A percentile compares a stretch with the other conserved stretches of the same genome.
These are phyloP conservation scores for Coturnix japonica DNA, from an alignment of 2,113 vertebrate genomes.

Conservation along the genomic window DNA sequence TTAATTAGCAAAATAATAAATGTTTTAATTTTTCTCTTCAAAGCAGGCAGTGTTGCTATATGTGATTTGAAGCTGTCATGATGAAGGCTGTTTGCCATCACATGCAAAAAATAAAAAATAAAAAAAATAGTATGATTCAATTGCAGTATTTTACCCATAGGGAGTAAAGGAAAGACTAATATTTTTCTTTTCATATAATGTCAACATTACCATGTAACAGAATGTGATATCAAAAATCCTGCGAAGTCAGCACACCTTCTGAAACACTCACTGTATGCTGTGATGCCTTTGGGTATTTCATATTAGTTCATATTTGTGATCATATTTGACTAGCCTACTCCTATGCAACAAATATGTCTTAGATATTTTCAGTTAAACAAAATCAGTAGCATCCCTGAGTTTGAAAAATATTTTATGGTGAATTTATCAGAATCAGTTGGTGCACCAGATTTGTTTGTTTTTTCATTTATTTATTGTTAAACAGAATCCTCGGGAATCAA, in stretches of 20 bases:
- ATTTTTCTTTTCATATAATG: conserved; percentile 33
- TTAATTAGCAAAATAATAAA: not conserved
- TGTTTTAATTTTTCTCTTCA: conserved; percentile 11
- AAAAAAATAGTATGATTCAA: not conserved
- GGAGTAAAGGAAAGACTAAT: conserved; percentile 14
- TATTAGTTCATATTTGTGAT: not conserved
- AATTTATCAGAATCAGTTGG: not conserved
- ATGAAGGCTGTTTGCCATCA: not conserved
- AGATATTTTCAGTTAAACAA: not conserved
- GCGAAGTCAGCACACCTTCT: conserved; percentile 39
- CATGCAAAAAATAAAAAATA: no score
- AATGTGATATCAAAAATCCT: conserved; percentile 32
- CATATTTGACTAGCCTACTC: not conserved
- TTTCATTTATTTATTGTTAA: not conserved
- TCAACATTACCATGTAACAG: conserved; percentile 13
- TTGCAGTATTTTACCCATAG: not conserved
- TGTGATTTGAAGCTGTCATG: not conserved
- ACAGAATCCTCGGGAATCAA: not conserved
- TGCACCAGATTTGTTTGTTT: not conserved
- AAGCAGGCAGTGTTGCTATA: not conserved
- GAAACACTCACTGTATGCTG: not conserved
- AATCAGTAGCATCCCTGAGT: not conserved
- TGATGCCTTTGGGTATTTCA: not conserved
- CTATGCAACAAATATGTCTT: not conserved
- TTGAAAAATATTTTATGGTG: not conserved